These are phyloP conservation scores for Pristionchus mayeri DNA, from an alignment of 2,888 invertebrate genomes.

Conservation along the genomic window DNA sequence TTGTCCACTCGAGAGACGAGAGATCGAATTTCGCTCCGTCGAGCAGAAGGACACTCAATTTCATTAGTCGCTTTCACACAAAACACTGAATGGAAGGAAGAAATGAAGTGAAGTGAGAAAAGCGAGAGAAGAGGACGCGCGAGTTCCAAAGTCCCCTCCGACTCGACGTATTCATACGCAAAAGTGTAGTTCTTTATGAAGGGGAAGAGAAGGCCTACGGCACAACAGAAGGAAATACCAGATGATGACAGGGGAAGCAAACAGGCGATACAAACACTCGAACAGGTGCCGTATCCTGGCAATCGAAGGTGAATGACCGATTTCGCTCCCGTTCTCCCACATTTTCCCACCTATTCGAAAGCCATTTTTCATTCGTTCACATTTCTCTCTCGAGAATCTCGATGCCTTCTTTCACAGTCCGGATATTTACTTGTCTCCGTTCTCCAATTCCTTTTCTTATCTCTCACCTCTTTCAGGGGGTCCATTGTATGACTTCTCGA, in stretches of 20 bases:
- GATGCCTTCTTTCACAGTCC: conserved; percentile 18
- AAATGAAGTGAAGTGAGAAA: background rate
- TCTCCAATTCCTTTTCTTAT: conserved; percentile 20
- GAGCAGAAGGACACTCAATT: conserved; percentile 38
- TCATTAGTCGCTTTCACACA: conserved; percentile 41
- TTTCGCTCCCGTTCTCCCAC: background rate
- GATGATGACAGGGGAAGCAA: background rate
- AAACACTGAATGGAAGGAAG: background rate
- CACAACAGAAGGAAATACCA: background rate
- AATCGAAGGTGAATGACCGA: background rate
- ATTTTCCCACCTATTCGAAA: conserved; percentile 6
- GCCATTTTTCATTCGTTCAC: conserved; percentile 3
- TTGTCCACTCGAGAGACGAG: background rate
- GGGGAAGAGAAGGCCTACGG: background rate
- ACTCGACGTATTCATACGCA: conserved; percentile 7
- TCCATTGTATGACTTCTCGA: background rate
- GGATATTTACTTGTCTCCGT: conserved; percentile 32
- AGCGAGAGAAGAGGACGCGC: background rate
- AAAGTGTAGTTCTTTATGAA: conserved; percentile 32
- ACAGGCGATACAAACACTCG: background rate
- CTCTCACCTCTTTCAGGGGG: background rate
- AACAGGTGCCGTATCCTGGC: background rate
- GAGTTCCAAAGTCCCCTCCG: background rate
- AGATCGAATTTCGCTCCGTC: background rate
- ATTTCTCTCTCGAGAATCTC: background rate